Evolutionary conservation across 92 coral and sea anemone genomes (phyloP).

Genomic region (Palythoa caribaeorum): DNA sequence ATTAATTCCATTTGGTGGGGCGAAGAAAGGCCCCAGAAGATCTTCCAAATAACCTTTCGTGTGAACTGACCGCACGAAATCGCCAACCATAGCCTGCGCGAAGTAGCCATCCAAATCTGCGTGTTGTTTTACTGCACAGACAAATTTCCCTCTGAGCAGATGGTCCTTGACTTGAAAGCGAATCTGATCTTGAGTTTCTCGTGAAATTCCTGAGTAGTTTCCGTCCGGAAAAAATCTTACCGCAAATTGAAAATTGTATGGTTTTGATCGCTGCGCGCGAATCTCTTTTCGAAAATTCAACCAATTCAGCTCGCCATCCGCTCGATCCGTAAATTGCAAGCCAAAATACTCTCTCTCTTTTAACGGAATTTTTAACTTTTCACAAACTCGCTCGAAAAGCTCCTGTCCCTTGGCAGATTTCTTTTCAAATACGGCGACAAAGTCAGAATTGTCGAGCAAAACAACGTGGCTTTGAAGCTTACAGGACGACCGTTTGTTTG

Average conservation of each 20-base stretch:
- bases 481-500: conserved; percentile 51
- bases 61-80: conserved; percentile 80
- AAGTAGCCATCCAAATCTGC: conserved; percentile 86
- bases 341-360: conserved; percentile 77
- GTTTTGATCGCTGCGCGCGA: conserved; percentile 83
- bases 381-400: conserved; percentile 71
- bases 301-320: conserved; percentile 96
- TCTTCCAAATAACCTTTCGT: conserved; percentile 88
- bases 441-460: conserved; percentile 77
- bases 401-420: conserved; percentile 83
- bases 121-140: conserved; percentile 76
- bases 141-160: conserved; percentile 82
- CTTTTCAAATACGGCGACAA: conserved; percentile 67
- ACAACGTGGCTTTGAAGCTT: conserved; percentile 84
- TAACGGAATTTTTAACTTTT: conserved; percentile 64
- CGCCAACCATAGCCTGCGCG: conserved; percentile 89
- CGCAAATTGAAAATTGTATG: conserved; percentile 91
- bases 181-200: conserved; percentile 70
- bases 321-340: conserved; percentile 81
- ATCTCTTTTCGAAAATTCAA: conserved; percentile 68
- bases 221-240: conserved; percentile 83
- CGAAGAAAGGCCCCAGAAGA: conserved; percentile 84
- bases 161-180: conserved; percentile 90
- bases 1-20: conserved; percentile 93
- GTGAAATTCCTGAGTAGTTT: conserved; percentile 57